Percentiles rank a stretch among this genome's conserved stretches.
phyloP scores from a whole-genome alignment of 1,140 invertebrate species.

The Drosophila bipectinata region DNA sequence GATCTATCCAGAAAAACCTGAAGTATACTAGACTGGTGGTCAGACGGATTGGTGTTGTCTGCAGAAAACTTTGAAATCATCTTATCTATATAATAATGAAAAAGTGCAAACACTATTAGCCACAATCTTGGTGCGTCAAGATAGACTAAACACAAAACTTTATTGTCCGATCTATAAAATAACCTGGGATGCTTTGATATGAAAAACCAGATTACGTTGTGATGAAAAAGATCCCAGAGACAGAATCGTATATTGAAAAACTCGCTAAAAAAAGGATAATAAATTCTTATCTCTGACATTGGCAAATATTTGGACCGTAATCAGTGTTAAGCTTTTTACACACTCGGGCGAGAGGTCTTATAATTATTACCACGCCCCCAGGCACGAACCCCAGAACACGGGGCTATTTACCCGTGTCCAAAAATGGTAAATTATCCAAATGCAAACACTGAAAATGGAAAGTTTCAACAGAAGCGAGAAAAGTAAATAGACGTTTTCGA shows the following conservation, averaged over 20 bases:
- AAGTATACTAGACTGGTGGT: background rate
- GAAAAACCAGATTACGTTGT: background rate
- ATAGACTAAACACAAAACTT: constrained; percentile 4
- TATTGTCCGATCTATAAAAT: background rate
- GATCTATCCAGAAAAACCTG: background rate
- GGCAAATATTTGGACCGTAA: constrained; percentile 40
- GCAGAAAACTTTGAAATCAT: background rate
- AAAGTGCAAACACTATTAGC: background rate
- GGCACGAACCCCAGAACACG: background rate
- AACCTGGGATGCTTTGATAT: background rate
- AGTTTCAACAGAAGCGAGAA: constrained; percentile 29
- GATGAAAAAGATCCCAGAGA: background rate
- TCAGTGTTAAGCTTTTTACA: constrained; percentile 33
- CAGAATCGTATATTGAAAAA: constrained; percentile 15
- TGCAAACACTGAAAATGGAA: constrained; percentile 43
- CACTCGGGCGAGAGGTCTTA: constrained; percentile 22
- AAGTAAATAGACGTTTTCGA: constrained; percentile 23
- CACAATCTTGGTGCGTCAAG: constrained; percentile 1
- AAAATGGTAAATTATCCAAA: constrained; percentile 15
- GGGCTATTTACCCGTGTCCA: constrained; percentile 10
- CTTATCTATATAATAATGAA: constrained; percentile 12
- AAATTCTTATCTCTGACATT: constrained; percentile 29
- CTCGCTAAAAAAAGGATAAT: background rate
- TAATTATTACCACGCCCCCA: constrained; percentile 7
- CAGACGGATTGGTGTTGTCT: background rate